Base-by-base conservation (phyloP, 2,888 invertebrate species). In the Tipula helvola region DNA sequence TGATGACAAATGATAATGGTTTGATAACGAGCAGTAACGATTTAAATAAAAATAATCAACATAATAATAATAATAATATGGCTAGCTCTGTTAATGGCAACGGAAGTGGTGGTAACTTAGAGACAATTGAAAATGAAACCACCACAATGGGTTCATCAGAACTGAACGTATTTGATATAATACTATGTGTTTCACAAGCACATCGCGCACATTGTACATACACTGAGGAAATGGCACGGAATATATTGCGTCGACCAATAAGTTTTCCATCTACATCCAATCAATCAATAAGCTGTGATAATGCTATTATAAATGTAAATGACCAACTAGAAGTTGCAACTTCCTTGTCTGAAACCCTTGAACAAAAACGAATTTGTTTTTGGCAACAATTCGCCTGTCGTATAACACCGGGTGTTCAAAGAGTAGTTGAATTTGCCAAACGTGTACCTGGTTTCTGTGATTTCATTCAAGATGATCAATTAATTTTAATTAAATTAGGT, bases 401-500 rank as follows among this genome's bases (percentile, higher is more conserved):
- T 88, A 95, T 98, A 90, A 97, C 97, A 12, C 97, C 98, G 5
- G 95, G 96, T 89, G 97, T 99, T 87, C 97, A 97, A 90, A 95
- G 96, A 91, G 96, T 98, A 88, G 99, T 99, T 42, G 98, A 99
- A 91, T 99, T 98, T 91, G 98, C 98, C 87, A 99, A 99, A 92
- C 93, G 96, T 89, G 95, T 98, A 89, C 98, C 99, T 88, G 97
- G 97, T 88, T 99, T 99, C 93, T 94, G 95, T 90, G 95, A 95
- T 88, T 94, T 99, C 89, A 95, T 96, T 87, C 98, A 99, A 92
- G 98, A 98, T 90, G 99, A 99, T 92, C 99, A 99, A 92, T 94
- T 99, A 89, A 97, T 98, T 89, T 94, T 99, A 88, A 97, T 99
- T 90, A 99, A 99, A 93, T 95, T 95, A 90, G 98, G 98, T 88